These are phyloP conservation scores for Papilio protenor DNA, from an alignment of 2,888 invertebrate species.

Conservation along the genomic window DNA sequence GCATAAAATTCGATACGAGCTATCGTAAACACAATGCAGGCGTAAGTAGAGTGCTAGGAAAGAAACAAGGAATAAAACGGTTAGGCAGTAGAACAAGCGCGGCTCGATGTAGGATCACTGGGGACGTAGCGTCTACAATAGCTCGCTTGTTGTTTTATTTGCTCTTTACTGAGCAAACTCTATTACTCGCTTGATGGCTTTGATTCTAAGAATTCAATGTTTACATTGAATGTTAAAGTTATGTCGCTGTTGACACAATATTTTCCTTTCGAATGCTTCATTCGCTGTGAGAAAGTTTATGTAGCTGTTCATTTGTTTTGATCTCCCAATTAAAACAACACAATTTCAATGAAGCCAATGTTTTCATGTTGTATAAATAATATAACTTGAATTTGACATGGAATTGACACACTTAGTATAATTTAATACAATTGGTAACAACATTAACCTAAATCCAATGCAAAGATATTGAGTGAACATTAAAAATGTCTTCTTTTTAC, in stretches of 20 bases:
- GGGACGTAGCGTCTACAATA: slow-evolving; percentile 51
- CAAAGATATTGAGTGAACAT: too few species aligned
- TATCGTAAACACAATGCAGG: slow-evolving; percentile 57
- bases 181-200: slow-evolving; percentile 78
- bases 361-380: neutral
- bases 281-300: slow-evolving; percentile 70
- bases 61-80: slow-evolving; percentile 63
- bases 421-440: too few species aligned
- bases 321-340: slow-evolving; percentile 55
- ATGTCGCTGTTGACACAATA: slow-evolving; percentile 76
- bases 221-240: slow-evolving; percentile 77
- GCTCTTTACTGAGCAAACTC: slow-evolving; percentile 77
- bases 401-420: neutral
- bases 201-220: slow-evolving; percentile 78
- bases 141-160: slow-evolving; percentile 78
- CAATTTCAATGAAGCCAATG: slow-evolving; percentile 51
- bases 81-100: slow-evolving; percentile 57
- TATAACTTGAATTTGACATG: neutral
- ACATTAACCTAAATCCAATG: too few species aligned
- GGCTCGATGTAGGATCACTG: slow-evolving; percentile 59
- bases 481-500: too few species aligned
- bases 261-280: slow-evolving; percentile 66
- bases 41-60: slow-evolving; percentile 67
- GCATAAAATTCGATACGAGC: slow-evolving; percentile 60
- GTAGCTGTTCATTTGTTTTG: slow-evolving; percentile 64